Evolutionary conservation across 2,797 vertebrate species (phyloP).

Genomic region (Artibeus lituratus): DNA sequence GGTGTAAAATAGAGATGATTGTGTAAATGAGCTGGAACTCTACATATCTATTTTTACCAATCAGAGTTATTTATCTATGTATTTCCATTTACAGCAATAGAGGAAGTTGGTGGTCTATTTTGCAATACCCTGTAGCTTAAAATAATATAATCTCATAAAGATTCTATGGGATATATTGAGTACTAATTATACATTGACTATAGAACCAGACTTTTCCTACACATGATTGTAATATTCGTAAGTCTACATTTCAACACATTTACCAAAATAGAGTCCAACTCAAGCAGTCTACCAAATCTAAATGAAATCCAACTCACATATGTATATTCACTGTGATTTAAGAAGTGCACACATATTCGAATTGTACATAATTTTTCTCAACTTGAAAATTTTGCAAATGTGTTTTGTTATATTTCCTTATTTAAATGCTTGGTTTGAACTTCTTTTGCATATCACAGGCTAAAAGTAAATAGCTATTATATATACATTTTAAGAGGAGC

Average conservation of each 20-base stretch:
- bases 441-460: conserved; percentile 20
- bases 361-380: background rate
- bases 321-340: background rate
- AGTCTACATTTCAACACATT: conserved; percentile 45
- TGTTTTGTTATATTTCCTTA: conserved; percentile 41
- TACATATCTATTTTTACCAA: conserved; percentile 30
- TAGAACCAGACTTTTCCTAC: background rate
- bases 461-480: conserved; percentile 57
- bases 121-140: background rate
- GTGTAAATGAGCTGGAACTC: background rate
- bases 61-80: background rate
- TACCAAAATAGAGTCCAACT: conserved; percentile 40
- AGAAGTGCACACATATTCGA: conserved; percentile 17
- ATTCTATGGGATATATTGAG: conserved; percentile 33
- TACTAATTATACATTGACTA: conserved; percentile 34
- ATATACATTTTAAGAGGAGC: background rate
- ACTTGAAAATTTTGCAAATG: conserved; percentile 5
- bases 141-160: conserved; percentile 10
- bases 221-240: conserved; percentile 15
- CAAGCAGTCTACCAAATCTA: background rate
- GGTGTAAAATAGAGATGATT: background rate
- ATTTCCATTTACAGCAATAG: background rate
- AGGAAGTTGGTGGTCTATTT: background rate
- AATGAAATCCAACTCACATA: background rate
- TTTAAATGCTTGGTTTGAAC: conserved; percentile 48